phyloP scores from a whole-genome alignment of 2,888 invertebrate species.

The Hybos culiciformis region DNA sequence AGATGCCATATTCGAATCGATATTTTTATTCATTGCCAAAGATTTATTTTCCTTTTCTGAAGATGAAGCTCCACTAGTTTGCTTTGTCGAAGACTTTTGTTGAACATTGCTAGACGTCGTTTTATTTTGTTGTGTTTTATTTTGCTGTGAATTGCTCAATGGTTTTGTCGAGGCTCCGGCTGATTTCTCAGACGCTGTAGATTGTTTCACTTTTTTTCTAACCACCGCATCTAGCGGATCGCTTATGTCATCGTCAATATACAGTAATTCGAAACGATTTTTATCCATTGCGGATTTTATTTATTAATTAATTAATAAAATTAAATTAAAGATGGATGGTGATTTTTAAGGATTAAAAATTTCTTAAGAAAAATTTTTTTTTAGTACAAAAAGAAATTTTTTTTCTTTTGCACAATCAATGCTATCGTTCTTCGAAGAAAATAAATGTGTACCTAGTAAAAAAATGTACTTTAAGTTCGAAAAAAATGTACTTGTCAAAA shows the following conservation, averaged over 20 bases:
- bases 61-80: conserved; percentile 8
- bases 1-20: too few species aligned
- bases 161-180: conserved; percentile 4
- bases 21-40: conserved; percentile 30
- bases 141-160: not conserved
- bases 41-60: conserved; percentile 34
- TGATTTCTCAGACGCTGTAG: conserved; percentile 15
- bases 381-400: too few species aligned
- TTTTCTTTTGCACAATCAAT: too few species aligned
- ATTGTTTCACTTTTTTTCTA: conserved; percentile 27
- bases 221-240: conserved; percentile 36
- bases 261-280: conserved; percentile 36
- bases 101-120: conserved; percentile 6
- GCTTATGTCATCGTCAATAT: conserved; percentile 34
- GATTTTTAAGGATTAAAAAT: not conserved
- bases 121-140: conserved; percentile 3
- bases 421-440: too few species aligned
- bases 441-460: too few species aligned
- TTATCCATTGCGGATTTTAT: conserved; percentile 29
- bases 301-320: not conserved
- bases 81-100: conserved; percentile 14
- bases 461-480: too few species aligned
- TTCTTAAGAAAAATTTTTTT: too few species aligned
- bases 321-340: conserved; percentile 1
- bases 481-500: too few species aligned